phyloP scores from a whole-genome alignment of 1,140 invertebrate genomes.

The Drosophila lacertosa region DNA sequence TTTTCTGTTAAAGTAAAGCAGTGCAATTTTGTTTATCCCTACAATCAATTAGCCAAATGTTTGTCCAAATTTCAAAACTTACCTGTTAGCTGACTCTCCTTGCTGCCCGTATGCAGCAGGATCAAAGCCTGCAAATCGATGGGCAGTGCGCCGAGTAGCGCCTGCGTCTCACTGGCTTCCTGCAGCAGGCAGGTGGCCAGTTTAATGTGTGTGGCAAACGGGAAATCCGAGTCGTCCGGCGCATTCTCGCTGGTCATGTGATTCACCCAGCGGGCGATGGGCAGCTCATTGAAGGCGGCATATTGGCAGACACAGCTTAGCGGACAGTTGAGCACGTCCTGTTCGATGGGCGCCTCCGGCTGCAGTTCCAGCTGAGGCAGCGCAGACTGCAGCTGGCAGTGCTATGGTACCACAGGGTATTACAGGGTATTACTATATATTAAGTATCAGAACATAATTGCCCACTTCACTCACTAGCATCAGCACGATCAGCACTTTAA shows the following conservation, averaged over 20 bases:
- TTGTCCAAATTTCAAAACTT: neutral
- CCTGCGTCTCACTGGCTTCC: slow-evolving; percentile 83
- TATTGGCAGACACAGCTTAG: slow-evolving; percentile 84
- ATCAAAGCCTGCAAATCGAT: slow-evolving; percentile 85
- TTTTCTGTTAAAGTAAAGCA: no score
- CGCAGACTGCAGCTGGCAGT: neutral
- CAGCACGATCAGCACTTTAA: slow-evolving; percentile 23
- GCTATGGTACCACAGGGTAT: neutral
- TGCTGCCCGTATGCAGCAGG: slow-evolving; percentile 85
- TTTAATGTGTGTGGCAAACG: slow-evolving; percentile 84
- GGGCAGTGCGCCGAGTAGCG: slow-evolving; percentile 85
- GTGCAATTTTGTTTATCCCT: no score
- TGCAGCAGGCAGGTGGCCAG: slow-evolving; percentile 86
- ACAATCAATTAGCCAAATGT: neutral
- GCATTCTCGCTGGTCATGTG: slow-evolving; percentile 52
- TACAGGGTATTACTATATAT: neutral
- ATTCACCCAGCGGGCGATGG: slow-evolving; percentile 85
- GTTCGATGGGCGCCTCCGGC: slow-evolving; percentile 25
- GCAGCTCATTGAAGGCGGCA: slow-evolving; percentile 84
- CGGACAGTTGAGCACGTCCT: slow-evolving; percentile 80
- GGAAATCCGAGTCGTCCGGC: slow-evolving; percentile 46
- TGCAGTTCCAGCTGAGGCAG: slow-evolving; percentile 25
- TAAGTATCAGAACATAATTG: neutral
- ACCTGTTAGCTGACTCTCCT: slow-evolving; percentile 72
- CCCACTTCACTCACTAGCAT: slow-evolving; percentile 19